A percentile compares a stretch with the other conserved stretches of the same genome.
Evolutionary conservation across 92 coral and sea anemone species (phyloP).

Genomic region (Parazoanthus swiftii): DNA sequence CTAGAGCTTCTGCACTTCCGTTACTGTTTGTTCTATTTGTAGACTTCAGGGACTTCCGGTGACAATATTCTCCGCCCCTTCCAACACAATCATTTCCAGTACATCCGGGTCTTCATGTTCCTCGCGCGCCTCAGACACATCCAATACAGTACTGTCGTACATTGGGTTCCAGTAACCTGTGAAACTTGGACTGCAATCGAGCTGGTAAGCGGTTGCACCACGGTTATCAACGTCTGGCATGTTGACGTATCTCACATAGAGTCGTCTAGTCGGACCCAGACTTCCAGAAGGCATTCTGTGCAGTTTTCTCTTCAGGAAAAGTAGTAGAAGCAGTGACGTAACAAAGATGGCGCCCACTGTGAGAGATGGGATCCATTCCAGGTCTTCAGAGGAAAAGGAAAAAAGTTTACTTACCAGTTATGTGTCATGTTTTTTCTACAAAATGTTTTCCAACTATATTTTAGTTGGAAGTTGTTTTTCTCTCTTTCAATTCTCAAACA

Average conservation of each 20-base stretch:
- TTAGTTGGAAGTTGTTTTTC: too few species aligned
- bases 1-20: neutral
- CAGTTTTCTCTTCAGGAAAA: conserved; percentile 9
- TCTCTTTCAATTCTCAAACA: too few species aligned
- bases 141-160: conserved; percentile 9
- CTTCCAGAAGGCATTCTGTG: neutral
- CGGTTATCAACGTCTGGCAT: conserved; percentile 14
- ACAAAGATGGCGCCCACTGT: neutral
- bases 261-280: neutral
- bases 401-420: too few species aligned
- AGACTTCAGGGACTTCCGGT: neutral
- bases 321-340: neutral
- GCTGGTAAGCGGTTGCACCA: neutral
- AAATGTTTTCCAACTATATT: too few species aligned
- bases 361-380: conserved; percentile 28
- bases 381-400: neutral
- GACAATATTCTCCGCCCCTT: neutral
- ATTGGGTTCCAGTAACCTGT: conserved; percentile 24
- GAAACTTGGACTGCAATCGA: neutral
- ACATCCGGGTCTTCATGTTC: conserved; percentile 27
- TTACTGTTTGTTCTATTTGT: neutral
- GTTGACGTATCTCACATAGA: conserved; percentile 31
- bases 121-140: neutral
- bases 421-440: too few species aligned
- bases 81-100: neutral